These are phyloP conservation scores for Ornithorhynchus anatinus DNA, from an alignment of 2,113 vertebrate genomes.

Conservation along the genomic window DNA sequence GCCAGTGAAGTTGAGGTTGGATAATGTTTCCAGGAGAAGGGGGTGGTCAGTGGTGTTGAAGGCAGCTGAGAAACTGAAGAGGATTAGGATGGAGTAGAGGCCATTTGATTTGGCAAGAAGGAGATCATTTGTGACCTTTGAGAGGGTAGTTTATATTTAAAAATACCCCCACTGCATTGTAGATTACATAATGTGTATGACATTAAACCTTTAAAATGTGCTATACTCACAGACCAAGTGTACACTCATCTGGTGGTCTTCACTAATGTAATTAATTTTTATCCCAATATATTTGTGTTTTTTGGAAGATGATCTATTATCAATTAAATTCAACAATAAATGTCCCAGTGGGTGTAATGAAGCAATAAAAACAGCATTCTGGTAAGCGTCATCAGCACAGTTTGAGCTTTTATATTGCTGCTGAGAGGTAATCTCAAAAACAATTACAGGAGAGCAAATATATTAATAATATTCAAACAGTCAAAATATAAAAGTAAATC, in stretches of 20 bases:
- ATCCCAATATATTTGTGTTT: constrained; percentile 48
- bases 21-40: too few species aligned
- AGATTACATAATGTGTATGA: too few species aligned
- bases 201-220: background rate
- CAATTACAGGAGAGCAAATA: constrained; percentile 40
- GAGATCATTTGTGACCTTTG: too few species aligned
- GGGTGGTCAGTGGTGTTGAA: too few species aligned
- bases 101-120: too few species aligned
- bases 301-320: constrained; percentile 53
- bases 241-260: constrained; percentile 49
- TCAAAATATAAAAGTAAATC: constrained; percentile 3
- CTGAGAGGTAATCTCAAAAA: constrained; percentile 49
- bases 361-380: constrained; percentile 39
- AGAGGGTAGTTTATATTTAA: too few species aligned
- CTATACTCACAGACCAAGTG: background rate
- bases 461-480: constrained; percentile 45
- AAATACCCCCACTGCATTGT: too few species aligned
- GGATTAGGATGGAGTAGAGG: too few species aligned
- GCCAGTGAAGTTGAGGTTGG: too few species aligned
- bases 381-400: constrained; percentile 46
- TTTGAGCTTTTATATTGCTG: constrained; percentile 51
- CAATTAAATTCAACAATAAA: constrained; percentile 60
- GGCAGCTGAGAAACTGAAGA: too few species aligned
- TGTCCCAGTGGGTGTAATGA: constrained; percentile 55
- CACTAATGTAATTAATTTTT: constrained; percentile 37